Evolutionary conservation across 1,140 invertebrate species (phyloP).

Genomic region (Drosophila simulans): DNA sequence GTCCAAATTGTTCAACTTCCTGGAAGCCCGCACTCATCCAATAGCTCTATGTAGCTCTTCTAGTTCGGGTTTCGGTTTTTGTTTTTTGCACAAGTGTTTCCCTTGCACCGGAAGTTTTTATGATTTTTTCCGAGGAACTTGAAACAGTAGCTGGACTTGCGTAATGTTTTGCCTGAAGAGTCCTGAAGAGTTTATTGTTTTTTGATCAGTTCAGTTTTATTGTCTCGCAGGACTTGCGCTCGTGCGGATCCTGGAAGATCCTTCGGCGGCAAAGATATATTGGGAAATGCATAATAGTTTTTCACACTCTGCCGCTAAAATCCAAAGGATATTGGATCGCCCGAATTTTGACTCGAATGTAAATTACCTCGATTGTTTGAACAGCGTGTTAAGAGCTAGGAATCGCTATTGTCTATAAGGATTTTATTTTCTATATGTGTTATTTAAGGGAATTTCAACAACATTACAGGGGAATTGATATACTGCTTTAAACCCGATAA

Average conservation of each 20-base stretch:
- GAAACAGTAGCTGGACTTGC: slow-evolving; percentile 69
- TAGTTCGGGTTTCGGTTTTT: slow-evolving; percentile 13
- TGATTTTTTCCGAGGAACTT: slow-evolving; percentile 59
- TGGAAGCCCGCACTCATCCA: slow-evolving; percentile 53
- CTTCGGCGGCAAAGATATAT: slow-evolving; percentile 24
- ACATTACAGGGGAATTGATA: slow-evolving; percentile 4
- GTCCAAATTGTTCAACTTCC: slow-evolving; percentile 78
- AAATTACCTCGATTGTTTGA: slow-evolving; percentile 59
- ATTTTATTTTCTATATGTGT: slow-evolving; percentile 38
- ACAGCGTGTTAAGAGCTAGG: slow-evolving; percentile 24
- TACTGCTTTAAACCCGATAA: neutral
- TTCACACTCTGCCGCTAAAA: slow-evolving; percentile 80
- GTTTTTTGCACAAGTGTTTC: slow-evolving; percentile 64
- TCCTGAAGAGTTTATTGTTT: slow-evolving; percentile 54
- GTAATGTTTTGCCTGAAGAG: slow-evolving; percentile 54
- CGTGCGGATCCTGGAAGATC: slow-evolving; percentile 12
- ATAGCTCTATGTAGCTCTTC: slow-evolving; percentile 18
- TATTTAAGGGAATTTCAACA: slow-evolving; percentile 49
- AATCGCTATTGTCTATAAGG: slow-evolving; percentile 36
- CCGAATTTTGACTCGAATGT: slow-evolving; percentile 54
- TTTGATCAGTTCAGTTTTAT: slow-evolving; percentile 71
- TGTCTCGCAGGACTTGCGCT: slow-evolving; percentile 36
- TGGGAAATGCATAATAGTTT: slow-evolving; percentile 61
- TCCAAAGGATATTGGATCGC: slow-evolving; percentile 31
- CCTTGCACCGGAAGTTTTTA: slow-evolving; percentile 66